These are phyloP conservation scores for Macrotus californicus DNA, from an alignment of 2,113 vertebrate species.

Conservation along the genomic window DNA sequence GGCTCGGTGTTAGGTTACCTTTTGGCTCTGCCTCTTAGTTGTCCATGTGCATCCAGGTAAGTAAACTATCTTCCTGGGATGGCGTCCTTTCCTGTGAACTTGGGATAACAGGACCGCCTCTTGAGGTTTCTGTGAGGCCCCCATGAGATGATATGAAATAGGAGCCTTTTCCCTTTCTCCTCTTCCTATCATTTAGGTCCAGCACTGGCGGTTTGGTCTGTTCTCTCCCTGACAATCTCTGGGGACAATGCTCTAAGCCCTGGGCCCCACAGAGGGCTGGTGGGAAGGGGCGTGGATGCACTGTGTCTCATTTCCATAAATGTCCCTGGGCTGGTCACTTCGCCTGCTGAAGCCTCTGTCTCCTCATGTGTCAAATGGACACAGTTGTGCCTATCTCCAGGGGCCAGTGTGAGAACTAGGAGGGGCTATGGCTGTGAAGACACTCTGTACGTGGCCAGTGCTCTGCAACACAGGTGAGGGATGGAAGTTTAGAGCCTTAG, in stretches of 20 bases:
- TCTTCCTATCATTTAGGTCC: not conserved
- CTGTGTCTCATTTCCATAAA: not conserved
- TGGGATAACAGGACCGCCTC: not conserved
- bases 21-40: not conserved
- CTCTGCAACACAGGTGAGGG: not conserved
- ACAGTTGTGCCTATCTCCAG: not conserved
- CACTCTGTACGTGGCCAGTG: not conserved
- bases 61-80: not conserved
- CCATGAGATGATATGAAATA: not conserved
- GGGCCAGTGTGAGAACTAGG: not conserved
- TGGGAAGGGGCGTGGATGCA: not conserved
- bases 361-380: not conserved
- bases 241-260: not conserved
- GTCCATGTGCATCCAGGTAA: not conserved
- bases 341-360: not conserved
- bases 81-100: not conserved
- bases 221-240: not conserved
- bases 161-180: not conserved
- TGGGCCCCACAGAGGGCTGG: not conserved
- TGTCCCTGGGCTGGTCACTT: not conserved
- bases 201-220: not conserved
- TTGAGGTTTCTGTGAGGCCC: not conserved
- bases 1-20: not conserved
- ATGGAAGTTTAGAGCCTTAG: not conserved
- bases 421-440: not conserved